Evolutionary conservation across 23 tunicate species (phyloP).

Genomic region (Halocynthia roretzi): DNA sequence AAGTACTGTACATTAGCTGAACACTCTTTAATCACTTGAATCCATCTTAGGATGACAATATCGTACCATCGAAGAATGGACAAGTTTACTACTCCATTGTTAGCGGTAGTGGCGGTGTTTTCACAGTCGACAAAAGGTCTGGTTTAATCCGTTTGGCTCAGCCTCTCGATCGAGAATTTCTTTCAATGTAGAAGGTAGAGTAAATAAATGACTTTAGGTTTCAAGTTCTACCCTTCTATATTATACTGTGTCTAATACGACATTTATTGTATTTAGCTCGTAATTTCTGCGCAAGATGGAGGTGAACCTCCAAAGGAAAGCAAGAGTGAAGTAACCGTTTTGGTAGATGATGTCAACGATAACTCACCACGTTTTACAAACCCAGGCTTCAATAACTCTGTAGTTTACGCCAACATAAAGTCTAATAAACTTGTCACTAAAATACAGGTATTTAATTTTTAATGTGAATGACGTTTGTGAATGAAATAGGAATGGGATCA

Average conservation of each 20-base stretch:
- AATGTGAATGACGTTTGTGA: background rate
- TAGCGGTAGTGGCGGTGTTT: slow-evolving; percentile 40
- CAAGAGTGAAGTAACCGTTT: slow-evolving; percentile 14
- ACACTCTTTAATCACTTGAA: background rate
- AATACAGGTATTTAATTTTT: slow-evolving; percentile 1
- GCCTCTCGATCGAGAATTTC: slow-evolving; percentile 54
- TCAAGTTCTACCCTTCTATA: too few species aligned
- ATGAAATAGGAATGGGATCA: too few species aligned
- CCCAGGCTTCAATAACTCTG: slow-evolving; percentile 30
- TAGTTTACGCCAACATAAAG: slow-evolving; percentile 41
- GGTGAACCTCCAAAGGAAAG: slow-evolving; percentile 39
- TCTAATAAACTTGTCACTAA: background rate
- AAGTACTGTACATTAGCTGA: background rate
- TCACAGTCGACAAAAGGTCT: slow-evolving; percentile 38
- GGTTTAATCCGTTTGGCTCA: slow-evolving; percentile 34
- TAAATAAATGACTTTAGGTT: background rate
- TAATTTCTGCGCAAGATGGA: slow-evolving; percentile 60
- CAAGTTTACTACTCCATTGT: slow-evolving; percentile 39
- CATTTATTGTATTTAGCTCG: slow-evolving; percentile 24
- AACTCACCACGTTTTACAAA: slow-evolving; percentile 48
- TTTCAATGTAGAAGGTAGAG: slow-evolving; percentile 28
- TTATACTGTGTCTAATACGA: too few species aligned
- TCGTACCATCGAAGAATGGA: slow-evolving; percentile 56
- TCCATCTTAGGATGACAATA: slow-evolving; percentile 22
- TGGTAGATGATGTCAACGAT: slow-evolving; percentile 67